These are phyloP conservation scores for Potamarius usumacintae DNA, from an alignment of 2,113 vertebrate species.

Conservation along the genomic window DNA sequence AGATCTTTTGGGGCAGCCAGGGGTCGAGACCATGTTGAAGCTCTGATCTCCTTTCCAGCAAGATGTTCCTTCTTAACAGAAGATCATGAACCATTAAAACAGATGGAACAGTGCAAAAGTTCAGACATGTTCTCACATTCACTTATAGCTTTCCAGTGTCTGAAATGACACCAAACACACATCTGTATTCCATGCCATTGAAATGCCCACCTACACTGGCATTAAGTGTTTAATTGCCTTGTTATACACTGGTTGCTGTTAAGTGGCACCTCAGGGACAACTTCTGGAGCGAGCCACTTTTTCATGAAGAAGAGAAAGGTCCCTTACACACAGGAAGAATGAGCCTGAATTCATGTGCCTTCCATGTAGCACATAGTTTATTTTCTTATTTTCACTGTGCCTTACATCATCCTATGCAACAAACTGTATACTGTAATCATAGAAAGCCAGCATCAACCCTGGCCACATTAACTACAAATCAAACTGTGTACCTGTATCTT, in stretches of 20 bases:
- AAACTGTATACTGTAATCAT: conserved; percentile 41
- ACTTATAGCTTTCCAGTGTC: neutral
- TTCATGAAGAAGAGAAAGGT: conserved; percentile 24
- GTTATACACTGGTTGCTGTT: conserved; percentile 30
- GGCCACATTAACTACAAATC: conserved; percentile 47
- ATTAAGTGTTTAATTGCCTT: conserved; percentile 2
- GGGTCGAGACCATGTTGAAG: neutral
- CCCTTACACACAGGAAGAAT: neutral
- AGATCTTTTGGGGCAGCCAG: neutral
- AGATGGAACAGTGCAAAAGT: neutral
- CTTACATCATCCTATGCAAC: conserved; percentile 51
- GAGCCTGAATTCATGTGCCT: conserved; percentile 41
- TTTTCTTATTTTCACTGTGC: conserved; percentile 44
- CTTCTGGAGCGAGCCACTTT: conserved; percentile 14
- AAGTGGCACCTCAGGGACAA: conserved; percentile 52
- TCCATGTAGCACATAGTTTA: conserved; percentile 43
- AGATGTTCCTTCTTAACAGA: neutral
- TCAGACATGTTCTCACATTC: neutral
- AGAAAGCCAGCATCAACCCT: conserved; percentile 37
- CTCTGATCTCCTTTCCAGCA: neutral
- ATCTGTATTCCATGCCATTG: neutral
- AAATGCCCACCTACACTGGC: conserved; percentile 12
- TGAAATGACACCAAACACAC: neutral
- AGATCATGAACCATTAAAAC: neutral
- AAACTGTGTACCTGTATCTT: conserved; percentile 38